A percentile compares a stretch with the other conserved stretches of the same genome.
Conservation (phyloP, 2,113 vertebrate genomes). For the Ctenodactylus gundi region DNA sequence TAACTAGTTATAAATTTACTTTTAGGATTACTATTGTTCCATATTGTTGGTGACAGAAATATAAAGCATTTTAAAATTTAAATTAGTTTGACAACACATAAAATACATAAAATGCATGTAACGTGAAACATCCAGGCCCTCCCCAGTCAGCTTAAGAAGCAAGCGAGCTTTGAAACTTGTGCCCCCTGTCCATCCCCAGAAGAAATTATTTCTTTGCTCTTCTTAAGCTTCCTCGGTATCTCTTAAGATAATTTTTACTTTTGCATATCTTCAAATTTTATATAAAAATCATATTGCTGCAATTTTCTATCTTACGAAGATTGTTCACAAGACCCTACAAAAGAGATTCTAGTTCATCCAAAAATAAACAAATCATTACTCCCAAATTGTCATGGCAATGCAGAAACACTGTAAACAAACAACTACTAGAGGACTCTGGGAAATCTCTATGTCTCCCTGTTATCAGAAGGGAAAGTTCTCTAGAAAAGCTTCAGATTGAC, state of each 20-base stretch:
- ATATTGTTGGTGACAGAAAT: neutral
- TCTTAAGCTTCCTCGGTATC: neutral
- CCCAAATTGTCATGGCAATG: neutral
- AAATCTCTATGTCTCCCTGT: conserved; percentile 23
- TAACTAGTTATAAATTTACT: neutral
- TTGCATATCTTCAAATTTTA: neutral
- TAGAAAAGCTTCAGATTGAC: conserved; percentile 14
- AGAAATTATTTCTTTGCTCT: neutral
- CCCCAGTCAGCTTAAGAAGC: neutral
- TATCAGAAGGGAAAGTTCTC: neutral
- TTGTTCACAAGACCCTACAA: neutral
- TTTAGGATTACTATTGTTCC: neutral
- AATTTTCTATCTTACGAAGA: neutral
- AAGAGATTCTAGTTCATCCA: neutral
- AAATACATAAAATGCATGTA: neutral
- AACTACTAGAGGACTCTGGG: neutral
- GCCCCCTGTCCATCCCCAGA: neutral
- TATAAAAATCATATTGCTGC: neutral
- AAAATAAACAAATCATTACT: conserved; percentile 8
- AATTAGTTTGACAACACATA: neutral
- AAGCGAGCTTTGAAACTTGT: neutral
- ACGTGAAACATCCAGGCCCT: neutral
- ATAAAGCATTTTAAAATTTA: neutral
- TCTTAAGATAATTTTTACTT: neutral
- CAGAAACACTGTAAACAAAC: neutral